phyloP scores from a whole-genome alignment of 92 coral and sea anemone species.

The Heteractis magnifica region DNA sequence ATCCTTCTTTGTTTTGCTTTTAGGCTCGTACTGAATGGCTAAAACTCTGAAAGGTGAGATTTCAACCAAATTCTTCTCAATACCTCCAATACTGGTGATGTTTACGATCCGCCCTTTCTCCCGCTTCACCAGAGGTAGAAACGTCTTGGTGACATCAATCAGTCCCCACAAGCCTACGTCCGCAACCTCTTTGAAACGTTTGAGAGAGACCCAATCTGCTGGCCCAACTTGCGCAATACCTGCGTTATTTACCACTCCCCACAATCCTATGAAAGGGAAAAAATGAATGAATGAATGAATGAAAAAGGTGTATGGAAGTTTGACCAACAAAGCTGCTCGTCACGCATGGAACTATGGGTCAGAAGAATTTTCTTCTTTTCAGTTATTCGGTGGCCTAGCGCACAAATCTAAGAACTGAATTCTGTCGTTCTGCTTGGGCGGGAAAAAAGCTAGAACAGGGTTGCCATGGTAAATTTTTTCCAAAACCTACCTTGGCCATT shows the following conservation, averaged over 20 bases:
- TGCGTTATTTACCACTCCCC: slow-evolving; percentile 93
- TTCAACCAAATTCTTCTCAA: background rate
- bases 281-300: background rate
- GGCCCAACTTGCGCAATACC: slow-evolving; percentile 82
- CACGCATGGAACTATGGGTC: too few species aligned
- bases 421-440: background rate
- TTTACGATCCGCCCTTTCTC: slow-evolving; percentile 82
- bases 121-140: slow-evolving; percentile 79
- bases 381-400: too few species aligned
- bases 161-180: slow-evolving; percentile 91
- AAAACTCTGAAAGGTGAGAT: background rate
- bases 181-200: slow-evolving; percentile 57
- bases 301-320: background rate
- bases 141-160: slow-evolving; percentile 87
- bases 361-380: too few species aligned
- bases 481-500: slow-evolving; percentile 30
- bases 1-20: too few species aligned
- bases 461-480: background rate
- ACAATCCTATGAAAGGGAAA: slow-evolving; percentile 48
- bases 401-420: background rate
- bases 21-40: too few species aligned
- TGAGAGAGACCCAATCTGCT: slow-evolving; percentile 80
- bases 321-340: too few species aligned
- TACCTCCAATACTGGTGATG: slow-evolving; percentile 85
- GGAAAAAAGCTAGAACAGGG: background rate